Evolutionary conservation across 2,888 invertebrate genomes (phyloP), one percentile per base, ranked within the genome.

Genomic region (Nemotelus nigrinus): DNA sequence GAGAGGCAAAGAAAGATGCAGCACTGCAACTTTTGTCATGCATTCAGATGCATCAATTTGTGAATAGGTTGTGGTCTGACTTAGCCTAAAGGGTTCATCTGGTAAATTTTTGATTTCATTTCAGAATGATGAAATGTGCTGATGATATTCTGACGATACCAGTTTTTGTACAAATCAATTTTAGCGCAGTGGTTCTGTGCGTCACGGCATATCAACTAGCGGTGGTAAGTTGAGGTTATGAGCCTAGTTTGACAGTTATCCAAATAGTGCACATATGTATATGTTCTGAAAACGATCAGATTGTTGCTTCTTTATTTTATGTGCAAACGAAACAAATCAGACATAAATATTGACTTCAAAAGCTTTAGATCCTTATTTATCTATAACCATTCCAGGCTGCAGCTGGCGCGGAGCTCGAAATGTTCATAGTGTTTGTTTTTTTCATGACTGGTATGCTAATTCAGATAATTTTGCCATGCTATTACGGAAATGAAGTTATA

Each of bases 391-490:
- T 25, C 25, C 55, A 78, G 78, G 25, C 70, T 47, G 75, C 78
- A 39, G 60, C 68, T 41, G 25, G 39, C 3, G 41, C 39, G 1
- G 63, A 68, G 2, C 41, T 64, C 25, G 60, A 55, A 25, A 67
- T 43, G 53, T 78, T 78, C 55, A 7, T 76, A 2, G 8, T 47
- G 10, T 75, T 60, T 25, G 57, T 50, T 3, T 64, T 68, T 47
- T 78, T 78, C 63, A 72, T 78, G n/a, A 3, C 58, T 1, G 48
- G 77, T 7, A 85, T 86, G 83, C 79, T 82, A 8, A 58, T 84
- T 3, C 82, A 86, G 80, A 85, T 86, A 50, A 85, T 82, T 76
- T 77, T 86, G 50, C 85, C 86, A 76, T 86, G 85, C 75, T 84
- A 84, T 71, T 85, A 83, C 78, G 85, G 82, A 68, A 84, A 85